phyloP scores from a whole-genome alignment of 1,140 invertebrate species.

The Calephelis nemesis region DNA sequence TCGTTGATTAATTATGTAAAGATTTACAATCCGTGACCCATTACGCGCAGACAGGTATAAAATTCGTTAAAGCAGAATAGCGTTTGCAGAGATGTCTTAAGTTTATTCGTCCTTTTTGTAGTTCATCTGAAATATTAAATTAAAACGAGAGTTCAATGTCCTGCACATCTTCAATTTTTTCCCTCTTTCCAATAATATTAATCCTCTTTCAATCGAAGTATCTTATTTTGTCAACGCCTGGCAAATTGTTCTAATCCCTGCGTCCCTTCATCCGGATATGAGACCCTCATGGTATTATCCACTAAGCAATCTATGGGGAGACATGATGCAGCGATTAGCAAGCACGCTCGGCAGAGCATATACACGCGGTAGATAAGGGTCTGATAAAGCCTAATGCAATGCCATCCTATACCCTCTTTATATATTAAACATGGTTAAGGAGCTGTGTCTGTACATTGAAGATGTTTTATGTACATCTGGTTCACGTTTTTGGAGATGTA shows the following conservation, averaged over 20 bases:
- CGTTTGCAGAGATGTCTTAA: too few species aligned
- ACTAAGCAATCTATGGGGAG: constrained; percentile 52
- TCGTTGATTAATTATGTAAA: too few species aligned
- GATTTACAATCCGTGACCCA: too few species aligned
- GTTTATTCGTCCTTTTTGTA: too few species aligned
- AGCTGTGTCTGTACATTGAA: too few species aligned
- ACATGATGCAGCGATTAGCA: constrained; percentile 56
- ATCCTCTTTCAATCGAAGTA: constrained; percentile 26
- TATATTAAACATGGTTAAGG: neutral
- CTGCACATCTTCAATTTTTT: neutral
- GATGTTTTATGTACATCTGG: too few species aligned
- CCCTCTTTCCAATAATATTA: constrained; percentile 5
- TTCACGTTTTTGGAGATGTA: too few species aligned
- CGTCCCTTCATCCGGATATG: constrained; percentile 53
- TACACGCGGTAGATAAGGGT: constrained; percentile 50
- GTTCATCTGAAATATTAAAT: too few species aligned
- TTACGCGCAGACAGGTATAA: too few species aligned
- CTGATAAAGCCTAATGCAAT: constrained; percentile 56
- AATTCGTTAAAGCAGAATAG: too few species aligned
- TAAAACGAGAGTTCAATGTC: too few species aligned
- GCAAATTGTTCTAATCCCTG: constrained; percentile 60
- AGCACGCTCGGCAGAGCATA: constrained; percentile 48
- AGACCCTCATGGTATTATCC: constrained; percentile 59
- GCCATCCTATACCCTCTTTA: constrained; percentile 23
- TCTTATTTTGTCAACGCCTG: constrained; percentile 55